These are phyloP conservation scores for Chrysotoxum bicinctum DNA, from an alignment of 2,888 invertebrate genomes.

Conservation along the genomic window DNA sequence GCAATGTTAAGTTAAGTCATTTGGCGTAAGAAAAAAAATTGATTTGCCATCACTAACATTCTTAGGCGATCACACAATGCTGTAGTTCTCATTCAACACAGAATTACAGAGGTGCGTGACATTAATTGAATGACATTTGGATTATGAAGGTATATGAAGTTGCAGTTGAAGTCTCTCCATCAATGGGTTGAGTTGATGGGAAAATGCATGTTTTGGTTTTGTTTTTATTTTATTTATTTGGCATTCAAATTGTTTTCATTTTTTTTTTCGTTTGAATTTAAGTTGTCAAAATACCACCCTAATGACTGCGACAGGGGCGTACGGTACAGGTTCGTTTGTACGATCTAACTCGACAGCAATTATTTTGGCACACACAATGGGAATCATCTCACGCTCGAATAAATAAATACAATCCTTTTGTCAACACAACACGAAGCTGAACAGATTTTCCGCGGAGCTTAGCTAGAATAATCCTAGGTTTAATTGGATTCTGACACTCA, in stretches of 20 bases:
- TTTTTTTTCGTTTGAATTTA: not conserved
- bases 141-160: constrained; percentile 32
- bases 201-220: constrained; percentile 21
- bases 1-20: constrained; percentile 67
- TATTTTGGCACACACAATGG: constrained; percentile 67
- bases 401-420: constrained; percentile 71
- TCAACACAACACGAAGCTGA: constrained; percentile 61
- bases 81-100: constrained; percentile 60
- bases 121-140: constrained; percentile 70
- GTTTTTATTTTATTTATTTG: not conserved
- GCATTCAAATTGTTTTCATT: constrained; percentile 12
- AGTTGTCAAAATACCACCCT: constrained; percentile 46
- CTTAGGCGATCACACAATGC: constrained; percentile 67
- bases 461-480: constrained; percentile 61
- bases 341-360: constrained; percentile 58
- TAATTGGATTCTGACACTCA: constrained; percentile 59
- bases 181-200: constrained; percentile 29
- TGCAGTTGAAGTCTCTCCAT: constrained; percentile 16
- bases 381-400: constrained; percentile 68
- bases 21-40: constrained; percentile 47
- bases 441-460: constrained; percentile 68
- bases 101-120: constrained; percentile 63
- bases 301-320: not conserved
- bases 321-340: constrained; percentile 11
- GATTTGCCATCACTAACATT: constrained; percentile 57